Conservation (phyloP, 1,140 invertebrate genomes). For the Schlechtendalia chinensis region DNA sequence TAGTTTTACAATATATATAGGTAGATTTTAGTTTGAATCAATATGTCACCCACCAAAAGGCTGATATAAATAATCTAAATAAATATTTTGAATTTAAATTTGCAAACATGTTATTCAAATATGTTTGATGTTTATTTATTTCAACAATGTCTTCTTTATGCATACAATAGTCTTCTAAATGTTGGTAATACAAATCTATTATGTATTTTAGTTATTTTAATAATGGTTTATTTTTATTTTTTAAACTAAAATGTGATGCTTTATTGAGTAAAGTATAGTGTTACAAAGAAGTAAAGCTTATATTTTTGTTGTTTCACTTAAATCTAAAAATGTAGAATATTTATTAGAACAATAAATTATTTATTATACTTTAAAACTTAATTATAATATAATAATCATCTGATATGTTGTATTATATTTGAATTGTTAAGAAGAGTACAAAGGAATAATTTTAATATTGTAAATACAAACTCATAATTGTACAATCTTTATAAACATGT, state of each 20-base stretch:
- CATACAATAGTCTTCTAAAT: slow-evolving; percentile 12
- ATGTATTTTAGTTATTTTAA: slow-evolving; percentile 6
- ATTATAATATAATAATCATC: slow-evolving; percentile 25
- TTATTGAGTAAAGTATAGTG: not conserved
- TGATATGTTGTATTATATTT: slow-evolving; percentile 41
- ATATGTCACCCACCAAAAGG: too few relatives aligned
- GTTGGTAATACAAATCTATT: not conserved
- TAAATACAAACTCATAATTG: slow-evolving; percentile 30
- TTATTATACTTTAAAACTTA: slow-evolving; percentile 7
- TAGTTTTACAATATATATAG: too few relatives aligned
- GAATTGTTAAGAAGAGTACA: slow-evolving; percentile 32
- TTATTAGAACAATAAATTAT: slow-evolving; percentile 6
- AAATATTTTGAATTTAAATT: not conserved
- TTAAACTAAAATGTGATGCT: not conserved
- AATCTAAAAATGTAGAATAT: slow-evolving; percentile 14
- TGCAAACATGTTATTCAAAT: slow-evolving; percentile 1
- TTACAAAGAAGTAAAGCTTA: slow-evolving; percentile 27
- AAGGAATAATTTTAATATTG: slow-evolving; percentile 2
- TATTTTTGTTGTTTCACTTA: slow-evolving; percentile 9
- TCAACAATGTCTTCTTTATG: slow-evolving; percentile 2
- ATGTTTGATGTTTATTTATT: not conserved
- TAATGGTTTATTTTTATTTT: too few relatives aligned
- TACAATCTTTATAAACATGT: slow-evolving; percentile 42
- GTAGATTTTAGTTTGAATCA: too few relatives aligned
- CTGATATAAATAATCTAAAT: not conserved